Evolutionary conservation across 2,113 vertebrate genomes (phyloP), one percentile per base, ranked within the genome.

Genomic region (Maccullochella peelii): DNA sequence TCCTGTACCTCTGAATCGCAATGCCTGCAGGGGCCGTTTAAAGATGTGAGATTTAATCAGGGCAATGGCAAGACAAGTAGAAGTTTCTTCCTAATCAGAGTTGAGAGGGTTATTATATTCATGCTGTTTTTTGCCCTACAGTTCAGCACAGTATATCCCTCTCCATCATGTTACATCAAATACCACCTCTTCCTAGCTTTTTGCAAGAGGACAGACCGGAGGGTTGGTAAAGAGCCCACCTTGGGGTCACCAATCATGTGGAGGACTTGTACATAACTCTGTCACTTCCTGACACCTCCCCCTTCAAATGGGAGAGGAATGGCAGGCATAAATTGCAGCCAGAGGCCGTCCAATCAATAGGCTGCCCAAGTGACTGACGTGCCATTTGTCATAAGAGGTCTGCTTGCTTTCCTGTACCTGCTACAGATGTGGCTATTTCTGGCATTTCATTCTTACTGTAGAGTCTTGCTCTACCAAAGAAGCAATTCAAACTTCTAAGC

Each of bases 231-330:
- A 87, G 73, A 85, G 87, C 78, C 91, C 87, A 84, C 86, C 86
- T 85, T 63, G 67, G 82, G 94, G 87, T 90, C 82, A 92, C 94
- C 91, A 94, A 95, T 95, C 94, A 94, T 89, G 83, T 79, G 72
- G 86, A 91, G 92, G 92, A 90, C 89, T 79, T 88, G 88, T 86
- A 82, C 88, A 93, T 93, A 94, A 92, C 85, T 94, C 93, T 93
- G 94, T 93, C 93, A 94, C 89, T 83, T 89, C 77, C 89, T 92
- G 93, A 94, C 93, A 89, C 89, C 86, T 82, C 83, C 88, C 91
- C 90, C 88, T 93, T 94, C 91, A 94, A 90, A 93, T 85, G 79
- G 89, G 85, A 95, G 94, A 94, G 79, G 88, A 91, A 95, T 93
- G 83, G 90, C 80, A 9, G 73, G 65, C 88, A 91, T 95, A 93